Percentiles rank a stretch among this genome's conserved stretches.
phyloP scores from a whole-genome alignment of 1,140 invertebrate genomes.

The Harpegnathos saltator region DNA sequence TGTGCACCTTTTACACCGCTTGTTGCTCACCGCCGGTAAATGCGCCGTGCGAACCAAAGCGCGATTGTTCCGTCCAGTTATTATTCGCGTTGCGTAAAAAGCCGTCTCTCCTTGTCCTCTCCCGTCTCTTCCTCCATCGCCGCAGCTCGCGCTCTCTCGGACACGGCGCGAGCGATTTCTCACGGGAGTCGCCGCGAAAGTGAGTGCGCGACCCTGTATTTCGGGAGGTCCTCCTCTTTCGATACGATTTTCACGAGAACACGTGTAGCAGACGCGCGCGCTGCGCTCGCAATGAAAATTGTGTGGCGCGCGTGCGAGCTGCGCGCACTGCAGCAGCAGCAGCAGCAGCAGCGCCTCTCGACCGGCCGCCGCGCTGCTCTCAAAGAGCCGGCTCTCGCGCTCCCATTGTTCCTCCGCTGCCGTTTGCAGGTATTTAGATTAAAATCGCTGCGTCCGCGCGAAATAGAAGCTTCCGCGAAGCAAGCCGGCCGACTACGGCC shows the following conservation, averaged over 20 bases:
- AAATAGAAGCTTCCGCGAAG: constrained; percentile 59
- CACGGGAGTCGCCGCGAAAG: neutral
- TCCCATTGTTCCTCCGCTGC: constrained; percentile 17
- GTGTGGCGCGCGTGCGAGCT: too few species aligned
- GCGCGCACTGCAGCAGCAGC: constrained; percentile 5
- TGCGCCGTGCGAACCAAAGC: constrained; percentile 16
- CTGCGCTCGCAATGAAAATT: too few species aligned
- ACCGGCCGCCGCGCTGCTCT: too few species aligned
- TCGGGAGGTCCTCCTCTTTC: too few species aligned
- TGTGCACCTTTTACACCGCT: constrained; percentile 6
- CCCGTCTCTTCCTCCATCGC: neutral
- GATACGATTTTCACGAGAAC: too few species aligned
- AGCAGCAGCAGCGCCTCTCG: too few species aligned
- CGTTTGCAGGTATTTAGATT: constrained; percentile 34
- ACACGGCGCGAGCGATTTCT: neutral
- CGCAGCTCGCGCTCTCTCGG: neutral
- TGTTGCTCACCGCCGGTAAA: constrained; percentile 3
- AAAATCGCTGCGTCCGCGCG: constrained; percentile 47
- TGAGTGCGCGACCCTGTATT: too few species aligned
- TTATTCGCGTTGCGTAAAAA: constrained; percentile 38
- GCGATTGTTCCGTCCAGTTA: constrained; percentile 23
- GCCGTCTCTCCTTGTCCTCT: neutral
- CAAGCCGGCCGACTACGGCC: constrained; percentile 10
- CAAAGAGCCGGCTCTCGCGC: constrained; percentile 21
- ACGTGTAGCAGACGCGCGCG: too few species aligned